phyloP scores from a whole-genome alignment of 2,797 vertebrate species.

The Hipposideros larvatus region DNA sequence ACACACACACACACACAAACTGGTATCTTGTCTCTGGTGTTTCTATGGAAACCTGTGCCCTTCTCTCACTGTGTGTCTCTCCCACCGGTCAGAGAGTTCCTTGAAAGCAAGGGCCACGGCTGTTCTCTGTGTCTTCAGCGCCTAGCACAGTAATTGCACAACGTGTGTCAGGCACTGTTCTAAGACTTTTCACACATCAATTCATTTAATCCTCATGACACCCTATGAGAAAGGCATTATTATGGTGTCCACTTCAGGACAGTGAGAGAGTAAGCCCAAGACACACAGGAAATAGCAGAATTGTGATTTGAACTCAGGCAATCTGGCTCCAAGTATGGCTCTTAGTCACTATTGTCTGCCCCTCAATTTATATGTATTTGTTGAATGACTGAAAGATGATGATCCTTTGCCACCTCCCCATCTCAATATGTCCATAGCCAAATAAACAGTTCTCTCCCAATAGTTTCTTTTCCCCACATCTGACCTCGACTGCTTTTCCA shows the following conservation, averaged over 20 bases:
- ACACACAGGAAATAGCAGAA: background rate
- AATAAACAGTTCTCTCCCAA: background rate
- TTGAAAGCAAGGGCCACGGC: background rate
- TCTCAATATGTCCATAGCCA: background rate
- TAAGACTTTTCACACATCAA: background rate
- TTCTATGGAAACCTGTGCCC: conserved; percentile 37
- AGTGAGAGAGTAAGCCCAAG: background rate
- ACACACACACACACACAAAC: background rate
- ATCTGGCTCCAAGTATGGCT: background rate
- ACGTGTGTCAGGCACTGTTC: background rate
- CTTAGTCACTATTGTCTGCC: background rate
- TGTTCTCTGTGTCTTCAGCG: background rate
- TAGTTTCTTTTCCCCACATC: background rate
- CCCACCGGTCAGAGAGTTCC: background rate
- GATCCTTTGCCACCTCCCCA: background rate
- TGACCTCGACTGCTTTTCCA: background rate
- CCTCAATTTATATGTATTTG: background rate
- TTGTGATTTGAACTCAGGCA: background rate
- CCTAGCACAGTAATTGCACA: background rate
- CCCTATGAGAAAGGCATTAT: background rate
- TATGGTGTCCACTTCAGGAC: background rate
- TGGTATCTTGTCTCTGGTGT: background rate
- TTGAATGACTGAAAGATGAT: background rate
- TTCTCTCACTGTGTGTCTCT: conserved; percentile 5
- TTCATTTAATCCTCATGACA: background rate